phyloP scores from a whole-genome alignment of 1,140 invertebrate species.

The Stegodyphus mimosarum region DNA sequence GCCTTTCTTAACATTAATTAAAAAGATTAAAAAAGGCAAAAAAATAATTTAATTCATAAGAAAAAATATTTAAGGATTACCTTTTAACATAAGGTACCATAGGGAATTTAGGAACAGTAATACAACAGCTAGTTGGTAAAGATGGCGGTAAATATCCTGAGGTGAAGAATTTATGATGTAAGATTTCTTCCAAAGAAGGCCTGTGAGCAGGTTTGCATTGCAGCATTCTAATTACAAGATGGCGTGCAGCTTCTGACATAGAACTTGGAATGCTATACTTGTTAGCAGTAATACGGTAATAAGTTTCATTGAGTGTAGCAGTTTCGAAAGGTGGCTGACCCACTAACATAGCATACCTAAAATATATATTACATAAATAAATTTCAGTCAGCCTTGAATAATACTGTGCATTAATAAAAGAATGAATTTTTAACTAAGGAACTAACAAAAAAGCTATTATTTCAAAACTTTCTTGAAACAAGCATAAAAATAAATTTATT shows the following conservation, averaged over 20 bases:
- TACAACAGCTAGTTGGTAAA: constrained; percentile 63
- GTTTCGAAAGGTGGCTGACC: constrained; percentile 98
- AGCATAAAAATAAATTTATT: too few relatives aligned
- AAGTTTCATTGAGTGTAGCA: constrained; percentile 84
- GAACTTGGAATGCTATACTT: constrained; percentile 86
- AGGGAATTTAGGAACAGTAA: constrained; percentile 61
- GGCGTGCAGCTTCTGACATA: constrained; percentile 77
- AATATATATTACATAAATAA: too few relatives aligned
- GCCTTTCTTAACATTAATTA: too few relatives aligned
- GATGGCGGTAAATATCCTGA: constrained; percentile 66
- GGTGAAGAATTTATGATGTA: constrained; percentile 81
- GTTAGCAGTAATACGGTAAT: constrained; percentile 90
- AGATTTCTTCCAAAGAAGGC: constrained; percentile 80
- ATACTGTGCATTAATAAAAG: too few relatives aligned
- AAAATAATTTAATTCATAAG: too few relatives aligned
- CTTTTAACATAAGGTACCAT: constrained; percentile 28
- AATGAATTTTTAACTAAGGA: too few relatives aligned
- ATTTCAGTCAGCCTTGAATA: too few relatives aligned
- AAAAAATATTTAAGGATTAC: not conserved
- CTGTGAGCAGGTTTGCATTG: constrained; percentile 84
- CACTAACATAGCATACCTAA: constrained; percentile 87
- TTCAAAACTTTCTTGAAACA: too few relatives aligned
- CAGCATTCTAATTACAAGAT: constrained; percentile 86
- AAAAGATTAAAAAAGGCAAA: too few relatives aligned
- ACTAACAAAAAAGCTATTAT: too few relatives aligned